phyloP scores from a whole-genome alignment of 1,140 invertebrate genomes.

The Drosophila pruinosa region DNA sequence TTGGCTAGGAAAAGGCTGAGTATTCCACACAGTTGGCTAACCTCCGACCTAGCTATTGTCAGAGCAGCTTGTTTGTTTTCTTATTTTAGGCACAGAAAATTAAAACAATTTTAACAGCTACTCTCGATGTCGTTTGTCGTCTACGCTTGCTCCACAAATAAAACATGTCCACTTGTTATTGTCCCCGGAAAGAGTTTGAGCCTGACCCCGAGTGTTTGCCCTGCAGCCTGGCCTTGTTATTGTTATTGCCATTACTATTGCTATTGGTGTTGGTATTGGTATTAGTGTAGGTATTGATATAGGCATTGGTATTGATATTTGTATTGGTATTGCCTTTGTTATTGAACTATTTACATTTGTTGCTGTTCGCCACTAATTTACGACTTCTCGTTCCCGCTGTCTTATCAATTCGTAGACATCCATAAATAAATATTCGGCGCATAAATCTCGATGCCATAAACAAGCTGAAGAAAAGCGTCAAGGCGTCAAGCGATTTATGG shows the following conservation, averaged over 20 bases:
- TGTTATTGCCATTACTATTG: slow-evolving; percentile 45
- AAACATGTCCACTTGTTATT: slow-evolving; percentile 80
- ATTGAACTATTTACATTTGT: slow-evolving; percentile 82
- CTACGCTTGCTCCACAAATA: slow-evolving; percentile 76
- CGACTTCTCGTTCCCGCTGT: slow-evolving; percentile 31
- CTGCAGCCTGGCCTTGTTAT: slow-evolving; percentile 41
- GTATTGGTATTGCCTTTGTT: slow-evolving; percentile 60
- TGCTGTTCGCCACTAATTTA: slow-evolving; percentile 70
- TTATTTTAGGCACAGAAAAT: slow-evolving; percentile 64
- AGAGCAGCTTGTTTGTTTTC: slow-evolving; percentile 40
- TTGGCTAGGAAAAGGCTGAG: slow-evolving; percentile 26
- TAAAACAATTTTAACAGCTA: slow-evolving; percentile 81
- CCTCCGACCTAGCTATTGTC: slow-evolving; percentile 15
- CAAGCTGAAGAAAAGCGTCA: slow-evolving; percentile 36
- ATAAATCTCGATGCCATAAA: slow-evolving; percentile 71
- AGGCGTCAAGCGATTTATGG: slow-evolving; percentile 60
- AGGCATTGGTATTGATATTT: slow-evolving; percentile 36
- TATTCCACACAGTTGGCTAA: slow-evolving; percentile 14
- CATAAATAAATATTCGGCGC: slow-evolving; percentile 76
- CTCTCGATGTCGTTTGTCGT: slow-evolving; percentile 65
- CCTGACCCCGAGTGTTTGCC: slow-evolving; percentile 10
- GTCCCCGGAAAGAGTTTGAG: slow-evolving; percentile 53
- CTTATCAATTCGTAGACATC: too few relatives aligned
- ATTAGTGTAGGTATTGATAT: neutral
- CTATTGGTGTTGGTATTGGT: neutral